Percentiles rank a stretch among this genome's conserved stretches.
Conservation (phyloP, 2,113 vertebrate species). For the Acrocephalus kingi region DNA sequence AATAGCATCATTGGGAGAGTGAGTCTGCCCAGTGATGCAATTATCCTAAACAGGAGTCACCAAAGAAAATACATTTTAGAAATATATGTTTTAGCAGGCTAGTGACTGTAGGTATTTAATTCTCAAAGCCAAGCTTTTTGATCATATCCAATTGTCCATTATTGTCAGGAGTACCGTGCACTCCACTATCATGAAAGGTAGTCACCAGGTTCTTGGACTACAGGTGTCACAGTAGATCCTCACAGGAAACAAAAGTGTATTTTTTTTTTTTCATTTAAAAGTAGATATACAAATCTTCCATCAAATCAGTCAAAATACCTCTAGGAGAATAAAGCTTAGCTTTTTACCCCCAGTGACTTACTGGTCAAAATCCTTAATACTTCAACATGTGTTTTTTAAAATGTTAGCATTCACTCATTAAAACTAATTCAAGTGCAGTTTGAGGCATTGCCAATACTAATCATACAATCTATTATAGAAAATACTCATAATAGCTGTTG, state of each 20-base stretch:
- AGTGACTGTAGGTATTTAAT: background rate
- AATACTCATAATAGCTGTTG: background rate
- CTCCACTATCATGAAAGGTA: background rate
- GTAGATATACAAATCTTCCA: background rate
- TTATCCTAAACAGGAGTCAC: background rate
- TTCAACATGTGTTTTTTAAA: background rate
- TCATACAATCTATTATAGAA: conserved; percentile 8
- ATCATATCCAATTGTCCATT: background rate
- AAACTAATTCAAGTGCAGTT: background rate
- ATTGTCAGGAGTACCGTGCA: background rate
- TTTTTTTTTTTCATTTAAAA: background rate
- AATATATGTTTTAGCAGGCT: background rate
- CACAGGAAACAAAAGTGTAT: background rate
- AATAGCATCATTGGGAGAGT: background rate
- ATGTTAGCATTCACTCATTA: background rate
- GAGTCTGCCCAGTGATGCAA: background rate
- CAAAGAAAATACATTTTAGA: background rate
- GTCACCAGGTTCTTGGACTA: background rate
- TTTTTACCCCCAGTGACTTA: background rate
- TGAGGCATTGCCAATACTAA: conserved; percentile 20
- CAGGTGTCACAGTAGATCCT: background rate
- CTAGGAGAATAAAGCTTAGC: background rate
- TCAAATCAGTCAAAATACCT: background rate
- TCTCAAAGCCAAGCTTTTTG: background rate
- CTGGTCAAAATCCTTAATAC: background rate